A percentile compares a stretch with the other conserved stretches of the same genome.
These are phyloP conservation scores for Grapholita molesta DNA, from an alignment of 1,140 invertebrate genomes.

Conservation along the genomic window DNA sequence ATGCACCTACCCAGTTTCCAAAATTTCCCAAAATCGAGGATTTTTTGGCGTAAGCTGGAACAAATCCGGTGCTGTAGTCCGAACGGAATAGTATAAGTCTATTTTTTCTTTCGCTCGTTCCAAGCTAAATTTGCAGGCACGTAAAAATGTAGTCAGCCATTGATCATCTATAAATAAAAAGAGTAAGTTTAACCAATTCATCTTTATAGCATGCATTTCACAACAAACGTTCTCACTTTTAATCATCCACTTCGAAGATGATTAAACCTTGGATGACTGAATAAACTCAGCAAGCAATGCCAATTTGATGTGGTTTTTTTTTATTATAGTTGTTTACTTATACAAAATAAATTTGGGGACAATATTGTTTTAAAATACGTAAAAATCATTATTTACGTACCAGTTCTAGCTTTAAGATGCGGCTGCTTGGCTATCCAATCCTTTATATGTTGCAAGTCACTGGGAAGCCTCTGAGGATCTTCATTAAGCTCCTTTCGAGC, in stretches of 20 bases:
- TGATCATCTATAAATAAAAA: conserved; percentile 77
- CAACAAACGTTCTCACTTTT: too few species aligned
- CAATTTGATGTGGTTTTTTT: too few species aligned
- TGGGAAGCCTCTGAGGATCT: conserved; percentile 75
- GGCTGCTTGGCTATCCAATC: conserved; percentile 82
- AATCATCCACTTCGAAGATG: too few species aligned
- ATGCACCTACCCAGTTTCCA: conserved; percentile 57
- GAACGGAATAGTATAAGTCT: conserved; percentile 81
- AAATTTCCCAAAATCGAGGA: conserved; percentile 53
- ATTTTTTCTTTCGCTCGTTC: conserved; percentile 83
- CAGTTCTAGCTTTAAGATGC: conserved; percentile 73
- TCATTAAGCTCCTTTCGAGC: conserved; percentile 81
- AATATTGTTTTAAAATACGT: too few species aligned
- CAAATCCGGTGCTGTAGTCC: conserved; percentile 79
- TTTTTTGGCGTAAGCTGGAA: conserved; percentile 43
- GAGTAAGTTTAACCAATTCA: background rate
- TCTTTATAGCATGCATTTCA: background rate
- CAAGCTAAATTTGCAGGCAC: conserved; percentile 83
- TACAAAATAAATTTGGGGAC: too few species aligned
- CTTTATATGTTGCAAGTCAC: conserved; percentile 79
- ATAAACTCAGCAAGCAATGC: too few species aligned
- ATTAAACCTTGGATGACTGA: too few species aligned
- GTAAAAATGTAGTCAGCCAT: conserved; percentile 80
- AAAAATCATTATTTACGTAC: conserved; percentile 25
- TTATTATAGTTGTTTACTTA: too few species aligned